phyloP scores from a whole-genome alignment of 2,797 vertebrate species.

The Oreochromis grahami region DNA sequence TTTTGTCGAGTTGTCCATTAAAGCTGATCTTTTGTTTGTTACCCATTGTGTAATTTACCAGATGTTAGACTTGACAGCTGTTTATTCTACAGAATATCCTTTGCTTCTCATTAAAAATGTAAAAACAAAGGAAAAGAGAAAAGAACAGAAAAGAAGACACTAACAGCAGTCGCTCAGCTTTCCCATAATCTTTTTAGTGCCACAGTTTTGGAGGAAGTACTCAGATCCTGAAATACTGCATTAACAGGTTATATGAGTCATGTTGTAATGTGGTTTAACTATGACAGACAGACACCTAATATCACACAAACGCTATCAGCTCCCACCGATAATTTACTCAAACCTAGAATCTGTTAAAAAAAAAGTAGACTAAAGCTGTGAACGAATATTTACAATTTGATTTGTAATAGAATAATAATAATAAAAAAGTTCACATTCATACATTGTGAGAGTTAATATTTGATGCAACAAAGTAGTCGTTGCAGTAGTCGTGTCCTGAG shows the following conservation, averaged over 20 bases:
- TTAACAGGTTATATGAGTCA: neutral
- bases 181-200: neutral
- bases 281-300: neutral
- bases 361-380: neutral
- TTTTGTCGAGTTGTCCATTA: neutral
- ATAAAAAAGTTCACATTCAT: neutral
- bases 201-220: neutral
- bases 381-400: neutral
- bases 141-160: neutral
- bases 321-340: rapidly evolving
- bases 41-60: neutral
- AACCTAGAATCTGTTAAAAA: neutral
- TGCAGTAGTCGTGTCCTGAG: neutral
- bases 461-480: neutral
- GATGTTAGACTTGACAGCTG: neutral
- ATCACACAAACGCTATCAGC: neutral
- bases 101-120: neutral
- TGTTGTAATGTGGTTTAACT: neutral
- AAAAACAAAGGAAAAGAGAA: neutral
- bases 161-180: neutral
- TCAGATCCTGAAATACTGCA: neutral
- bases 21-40: neutral
- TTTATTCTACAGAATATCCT: neutral
- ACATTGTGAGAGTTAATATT: neutral
- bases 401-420: neutral